Base-by-base conservation (phyloP, 23 tunicate genomes). In the Trididemnum nubilum region DNA sequence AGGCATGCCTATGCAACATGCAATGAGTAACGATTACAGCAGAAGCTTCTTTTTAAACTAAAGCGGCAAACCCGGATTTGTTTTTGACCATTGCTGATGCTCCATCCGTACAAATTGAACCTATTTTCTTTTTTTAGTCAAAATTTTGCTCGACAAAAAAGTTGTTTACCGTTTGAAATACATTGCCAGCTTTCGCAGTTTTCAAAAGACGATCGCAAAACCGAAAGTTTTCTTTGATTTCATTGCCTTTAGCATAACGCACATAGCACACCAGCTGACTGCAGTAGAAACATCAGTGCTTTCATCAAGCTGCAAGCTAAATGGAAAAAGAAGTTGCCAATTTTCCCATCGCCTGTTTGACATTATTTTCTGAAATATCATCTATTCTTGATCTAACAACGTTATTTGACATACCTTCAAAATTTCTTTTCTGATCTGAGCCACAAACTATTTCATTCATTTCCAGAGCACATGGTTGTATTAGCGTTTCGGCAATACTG, bases 11-110 rank as follows among this genome's bases (percentile, higher is more conserved):
- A 39, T 70, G 76, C 12, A 70, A 24, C 39, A 70, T 70, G 76
- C 76, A 70, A 34, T 70, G 76, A 28, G 7, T 70, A 34, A 70
- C 76, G 23, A 15, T 63, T 33, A 70, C 76, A 70, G 29, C 3
- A 70, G 76, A 12, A 70, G 24, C 7, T 34, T 70, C 76, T 3
- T 28, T 70, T 70, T 70, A 27, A 19, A 70, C 76, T 34, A 70
- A 70, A 7, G 39, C 32, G 76, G 76, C 76, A 70, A 70, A 70
- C 76, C 39, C 39, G 24, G 39, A 70, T 70, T 70, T 70, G 76
- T 70, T 70, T 34, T 39, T 26, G 71, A 70, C 39, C 76, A 70
- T 31, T 27, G 76, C 76, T 70, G 76, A 39, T 9, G 23, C 76
- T 70, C 76, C 76, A 70, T 70, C 39, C 22, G 23, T 31, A 39